These are phyloP conservation scores for Lamellibrachia columna DNA, from an alignment of 2,888 invertebrate species.

Conservation along the genomic window DNA sequence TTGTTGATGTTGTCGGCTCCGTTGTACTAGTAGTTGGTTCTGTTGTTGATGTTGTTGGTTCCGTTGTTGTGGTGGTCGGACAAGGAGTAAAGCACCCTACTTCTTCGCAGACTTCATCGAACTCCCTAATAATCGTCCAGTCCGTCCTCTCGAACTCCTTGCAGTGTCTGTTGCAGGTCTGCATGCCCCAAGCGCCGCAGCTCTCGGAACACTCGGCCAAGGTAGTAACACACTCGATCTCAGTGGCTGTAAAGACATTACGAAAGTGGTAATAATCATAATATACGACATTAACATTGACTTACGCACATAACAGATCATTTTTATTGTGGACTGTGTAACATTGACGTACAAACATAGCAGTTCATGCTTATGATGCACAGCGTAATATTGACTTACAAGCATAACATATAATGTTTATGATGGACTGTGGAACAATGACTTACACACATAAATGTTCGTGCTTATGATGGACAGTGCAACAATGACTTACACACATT, in stretches of 20 bases:
- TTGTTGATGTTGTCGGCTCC: too few relatives aligned
- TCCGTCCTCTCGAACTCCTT: background rate
- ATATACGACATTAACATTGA: background rate
- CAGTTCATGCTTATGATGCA: background rate
- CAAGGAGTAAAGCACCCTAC: background rate
- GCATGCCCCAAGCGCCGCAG: background rate
- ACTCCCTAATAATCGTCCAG: background rate
- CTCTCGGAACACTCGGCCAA: background rate
- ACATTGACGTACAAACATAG: background rate
- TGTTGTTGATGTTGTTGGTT: background rate
- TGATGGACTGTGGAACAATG: background rate
- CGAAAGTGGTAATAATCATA: background rate
- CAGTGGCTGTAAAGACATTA: background rate
- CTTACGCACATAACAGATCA: background rate
- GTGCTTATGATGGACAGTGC: too few relatives aligned
- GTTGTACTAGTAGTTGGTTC: too few relatives aligned
- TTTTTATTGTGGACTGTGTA: background rate
- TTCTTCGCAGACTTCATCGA: background rate
- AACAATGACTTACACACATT: too few relatives aligned
- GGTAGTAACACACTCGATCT: background rate
- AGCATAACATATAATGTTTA: background rate
- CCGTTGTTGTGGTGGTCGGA: background rate
- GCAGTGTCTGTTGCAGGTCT: background rate
- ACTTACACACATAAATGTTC: background rate
- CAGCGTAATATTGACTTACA: background rate